Percentiles rank a stretch among this genome's conserved stretches.
Evolutionary conservation across 2,797 vertebrate species (phyloP).

Genomic region (Tapirus indicus): DNA sequence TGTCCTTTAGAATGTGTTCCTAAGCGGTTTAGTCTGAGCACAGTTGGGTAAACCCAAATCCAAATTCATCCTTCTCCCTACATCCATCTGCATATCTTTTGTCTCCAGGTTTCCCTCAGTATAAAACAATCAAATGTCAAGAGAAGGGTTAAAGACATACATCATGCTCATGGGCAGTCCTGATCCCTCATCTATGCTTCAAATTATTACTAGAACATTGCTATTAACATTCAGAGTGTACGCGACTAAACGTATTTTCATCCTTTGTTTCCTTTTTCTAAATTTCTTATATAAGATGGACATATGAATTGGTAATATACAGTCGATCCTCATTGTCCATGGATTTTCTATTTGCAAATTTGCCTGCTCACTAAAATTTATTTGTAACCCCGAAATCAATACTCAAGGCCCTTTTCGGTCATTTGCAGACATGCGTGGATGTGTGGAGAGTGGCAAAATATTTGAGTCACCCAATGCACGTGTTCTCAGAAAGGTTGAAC

Average conservation of each 20-base stretch:
- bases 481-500: neutral
- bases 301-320: neutral
- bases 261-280: neutral
- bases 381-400: neutral
- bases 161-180: neutral
- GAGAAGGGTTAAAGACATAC: neutral
- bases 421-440: neutral
- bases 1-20: neutral
- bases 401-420: neutral
- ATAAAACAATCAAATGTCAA: neutral
- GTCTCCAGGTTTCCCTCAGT: neutral
- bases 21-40: neutral
- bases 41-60: neutral
- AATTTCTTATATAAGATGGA: neutral
- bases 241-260: neutral
- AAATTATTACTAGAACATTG: neutral
- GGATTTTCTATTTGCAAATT: neutral
- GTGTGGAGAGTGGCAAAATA: neutral
- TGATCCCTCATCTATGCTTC: too few relatives aligned
- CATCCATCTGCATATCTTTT: neutral
- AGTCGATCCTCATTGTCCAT: neutral
- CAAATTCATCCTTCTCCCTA: neutral
- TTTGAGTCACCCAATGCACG: neutral
- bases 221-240: neutral
- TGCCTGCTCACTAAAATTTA: neutral